These are phyloP conservation scores for Pelecanoides urinatrix DNA, from an alignment of 2,113 vertebrate species.

Conservation along the genomic window DNA sequence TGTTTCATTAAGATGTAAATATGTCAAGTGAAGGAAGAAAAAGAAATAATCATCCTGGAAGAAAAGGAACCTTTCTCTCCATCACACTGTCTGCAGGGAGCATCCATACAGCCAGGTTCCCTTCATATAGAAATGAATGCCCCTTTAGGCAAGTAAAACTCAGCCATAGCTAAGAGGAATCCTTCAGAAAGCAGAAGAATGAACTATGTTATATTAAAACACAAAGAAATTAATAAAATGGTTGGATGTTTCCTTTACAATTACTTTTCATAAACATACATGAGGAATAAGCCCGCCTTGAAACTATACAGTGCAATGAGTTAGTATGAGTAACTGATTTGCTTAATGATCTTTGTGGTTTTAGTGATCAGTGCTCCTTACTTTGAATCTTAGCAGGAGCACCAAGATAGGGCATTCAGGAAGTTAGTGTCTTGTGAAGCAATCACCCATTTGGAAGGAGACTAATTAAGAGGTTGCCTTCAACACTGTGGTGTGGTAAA, in stretches of 20 bases:
- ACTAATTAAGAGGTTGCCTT: neutral
- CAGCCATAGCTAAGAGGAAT: neutral
- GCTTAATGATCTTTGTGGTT: neutral
- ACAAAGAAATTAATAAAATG: neutral
- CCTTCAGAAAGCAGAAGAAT: neutral
- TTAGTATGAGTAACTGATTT: neutral
- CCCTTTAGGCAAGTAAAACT: neutral
- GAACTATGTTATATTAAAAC: neutral
- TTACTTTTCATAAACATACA: neutral
- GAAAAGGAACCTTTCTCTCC: neutral
- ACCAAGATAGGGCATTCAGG: rapidly evolving
- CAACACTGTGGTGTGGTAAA: neutral
- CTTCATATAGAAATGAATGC: neutral
- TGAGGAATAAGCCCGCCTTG: neutral
- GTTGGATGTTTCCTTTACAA: neutral
- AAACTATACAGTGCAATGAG: neutral
- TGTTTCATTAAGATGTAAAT: neutral
- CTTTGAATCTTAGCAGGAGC: neutral
- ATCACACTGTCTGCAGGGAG: neutral
- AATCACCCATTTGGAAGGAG: neutral
- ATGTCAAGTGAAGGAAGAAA: neutral
- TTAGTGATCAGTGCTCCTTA: neutral
- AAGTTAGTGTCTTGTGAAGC: neutral
- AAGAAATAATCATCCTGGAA: neutral
- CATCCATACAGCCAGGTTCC: neutral